A percentile compares a stretch with the other conserved stretches of the same genome.
Evolutionary conservation across 2,888 invertebrate species (phyloP).

Genomic region (Drosophila rellima): DNA sequence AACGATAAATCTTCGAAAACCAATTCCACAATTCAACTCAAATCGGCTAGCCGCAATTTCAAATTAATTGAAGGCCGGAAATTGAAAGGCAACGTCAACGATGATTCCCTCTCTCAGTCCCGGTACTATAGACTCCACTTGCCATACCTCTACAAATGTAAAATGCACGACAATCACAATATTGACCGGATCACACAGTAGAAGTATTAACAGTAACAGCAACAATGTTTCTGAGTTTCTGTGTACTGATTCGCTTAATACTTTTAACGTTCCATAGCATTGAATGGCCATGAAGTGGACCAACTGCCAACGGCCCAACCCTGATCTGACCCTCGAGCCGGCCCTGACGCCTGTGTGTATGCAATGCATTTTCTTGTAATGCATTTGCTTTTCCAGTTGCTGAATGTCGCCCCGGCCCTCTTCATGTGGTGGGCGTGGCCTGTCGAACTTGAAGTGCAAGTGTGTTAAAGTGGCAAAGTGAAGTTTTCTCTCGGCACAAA

Average conservation of each 20-base stretch:
- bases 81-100: conserved; percentile 65
- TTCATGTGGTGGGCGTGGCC: conserved; percentile 39
- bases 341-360: conserved; percentile 31
- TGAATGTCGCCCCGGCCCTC: conserved; percentile 16
- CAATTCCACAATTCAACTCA: conserved; percentile 50
- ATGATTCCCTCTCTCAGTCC: not conserved
- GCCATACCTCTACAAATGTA: conserved; percentile 24
- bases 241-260: conserved; percentile 62
- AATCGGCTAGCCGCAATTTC: conserved; percentile 67
- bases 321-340: not conserved
- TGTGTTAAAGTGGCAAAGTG: conserved; percentile 61
- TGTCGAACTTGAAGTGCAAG: conserved; percentile 63
- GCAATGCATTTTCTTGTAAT: conserved; percentile 65
- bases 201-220: conserved; percentile 8
- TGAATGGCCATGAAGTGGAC: conserved; percentile 56
- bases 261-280: conserved; percentile 74
- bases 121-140: not conserved
- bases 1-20: conserved; percentile 50
- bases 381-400: conserved; percentile 61
- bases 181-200: conserved; percentile 17
- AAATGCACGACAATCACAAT: conserved; percentile 33
- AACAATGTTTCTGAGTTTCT: conserved; percentile 38
- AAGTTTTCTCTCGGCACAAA: conserved; percentile 56
- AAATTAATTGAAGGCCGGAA: conserved; percentile 78
- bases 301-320: conserved; percentile 17